These are phyloP conservation scores for Napeogenes sylphis DNA, from an alignment of 2,888 invertebrate species.

Conservation along the genomic window DNA sequence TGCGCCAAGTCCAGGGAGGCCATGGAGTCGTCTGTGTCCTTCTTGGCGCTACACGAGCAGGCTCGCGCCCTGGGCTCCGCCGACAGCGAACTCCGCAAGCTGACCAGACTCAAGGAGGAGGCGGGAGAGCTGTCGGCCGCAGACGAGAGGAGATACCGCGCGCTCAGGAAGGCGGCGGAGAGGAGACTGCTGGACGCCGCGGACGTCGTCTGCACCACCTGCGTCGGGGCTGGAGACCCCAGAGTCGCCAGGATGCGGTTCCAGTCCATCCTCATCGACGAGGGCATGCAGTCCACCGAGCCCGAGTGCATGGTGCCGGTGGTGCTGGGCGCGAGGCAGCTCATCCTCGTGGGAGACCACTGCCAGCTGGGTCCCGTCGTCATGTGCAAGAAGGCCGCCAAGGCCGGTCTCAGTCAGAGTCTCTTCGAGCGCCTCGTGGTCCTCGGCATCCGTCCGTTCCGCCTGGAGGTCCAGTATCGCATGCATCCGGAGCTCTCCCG, in stretches of 20 bases:
- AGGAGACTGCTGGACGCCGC: conserved; percentile 94
- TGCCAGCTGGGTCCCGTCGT: conserved; percentile 99
- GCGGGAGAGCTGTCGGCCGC: conserved; percentile 97
- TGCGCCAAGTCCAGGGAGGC: conserved; percentile 99
- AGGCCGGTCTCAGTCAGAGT: conserved; percentile 97
- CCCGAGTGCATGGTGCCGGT: conserved; percentile 99
- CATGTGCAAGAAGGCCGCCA: conserved; percentile 99
- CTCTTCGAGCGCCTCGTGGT: conserved; percentile 98
- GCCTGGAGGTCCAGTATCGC: conserved; percentile 97
- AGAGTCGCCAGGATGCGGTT: conserved; percentile 95
- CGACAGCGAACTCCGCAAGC: conserved; percentile 91
- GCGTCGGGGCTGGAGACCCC: conserved; percentile 98
- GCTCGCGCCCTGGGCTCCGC: conserved; percentile 96
- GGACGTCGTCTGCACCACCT: conserved; percentile 99
- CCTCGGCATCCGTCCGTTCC: conserved; percentile 96
- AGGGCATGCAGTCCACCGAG: conserved; percentile 97
- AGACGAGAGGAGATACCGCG: conserved; percentile 95
- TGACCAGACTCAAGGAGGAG: conserved; percentile 98
- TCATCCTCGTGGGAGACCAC: conserved; percentile 99
- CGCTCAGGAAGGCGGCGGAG: conserved; percentile 93
- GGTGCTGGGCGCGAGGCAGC: conserved; percentile 96
- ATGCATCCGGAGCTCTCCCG: conserved; percentile 99
- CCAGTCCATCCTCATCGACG: conserved; percentile 97
- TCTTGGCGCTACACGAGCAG: conserved; percentile 97
- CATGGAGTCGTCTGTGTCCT: conserved; percentile 98